Percentiles rank a stretch among this genome's conserved stretches.
Evolutionary conservation across 2,888 invertebrate genomes (phyloP).

Genomic region (Chironomus riparius): DNA sequence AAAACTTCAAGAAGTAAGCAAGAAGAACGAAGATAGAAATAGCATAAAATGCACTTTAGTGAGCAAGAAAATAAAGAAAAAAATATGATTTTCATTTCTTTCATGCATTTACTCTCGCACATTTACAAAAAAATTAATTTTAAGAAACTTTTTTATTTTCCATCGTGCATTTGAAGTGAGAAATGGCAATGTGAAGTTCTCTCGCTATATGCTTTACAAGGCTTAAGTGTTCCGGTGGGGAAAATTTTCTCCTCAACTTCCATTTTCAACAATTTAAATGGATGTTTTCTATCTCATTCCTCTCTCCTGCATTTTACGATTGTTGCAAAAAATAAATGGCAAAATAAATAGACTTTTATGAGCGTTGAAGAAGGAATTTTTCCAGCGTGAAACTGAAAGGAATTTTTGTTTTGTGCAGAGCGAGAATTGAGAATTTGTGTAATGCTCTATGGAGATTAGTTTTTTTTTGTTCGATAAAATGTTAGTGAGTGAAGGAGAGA

Average conservation of each 20-base stretch:
- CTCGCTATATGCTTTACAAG: background rate
- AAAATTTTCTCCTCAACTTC: background rate
- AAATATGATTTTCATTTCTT: no score
- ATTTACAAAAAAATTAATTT: conserved; percentile 1
- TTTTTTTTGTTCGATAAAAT: background rate
- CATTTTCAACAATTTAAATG: background rate
- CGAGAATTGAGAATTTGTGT: background rate
- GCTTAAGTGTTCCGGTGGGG: conserved; percentile 1
- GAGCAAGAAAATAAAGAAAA: no score
- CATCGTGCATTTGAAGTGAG: background rate
- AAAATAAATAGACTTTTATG: background rate
- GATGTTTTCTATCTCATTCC: background rate
- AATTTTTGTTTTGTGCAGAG: background rate
- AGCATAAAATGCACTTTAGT: background rate
- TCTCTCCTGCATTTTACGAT: background rate
- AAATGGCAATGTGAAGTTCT: background rate
- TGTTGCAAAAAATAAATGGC: background rate
- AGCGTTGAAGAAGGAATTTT: background rate
- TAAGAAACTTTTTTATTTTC: background rate
- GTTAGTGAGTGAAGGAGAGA: no score
- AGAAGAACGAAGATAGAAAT: no score
- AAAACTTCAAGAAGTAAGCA: background rate
- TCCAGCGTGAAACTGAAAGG: background rate
- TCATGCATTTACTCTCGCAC: background rate
- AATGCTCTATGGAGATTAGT: background rate